Evolutionary conservation across 2,113 vertebrate species (phyloP).

Genomic region (Notothenia rossii): DNA sequence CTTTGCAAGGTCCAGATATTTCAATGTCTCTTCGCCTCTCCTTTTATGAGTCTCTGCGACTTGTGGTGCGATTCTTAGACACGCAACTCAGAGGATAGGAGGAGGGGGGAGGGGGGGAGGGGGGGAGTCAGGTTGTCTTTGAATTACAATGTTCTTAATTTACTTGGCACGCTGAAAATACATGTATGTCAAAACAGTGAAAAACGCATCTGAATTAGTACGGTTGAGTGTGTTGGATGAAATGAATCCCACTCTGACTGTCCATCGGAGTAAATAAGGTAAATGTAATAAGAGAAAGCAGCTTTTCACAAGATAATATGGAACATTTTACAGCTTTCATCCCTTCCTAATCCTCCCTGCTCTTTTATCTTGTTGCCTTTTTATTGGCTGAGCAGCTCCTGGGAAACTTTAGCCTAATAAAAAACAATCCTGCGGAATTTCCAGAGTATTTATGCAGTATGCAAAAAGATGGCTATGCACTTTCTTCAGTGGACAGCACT

Average conservation of each 20-base stretch:
- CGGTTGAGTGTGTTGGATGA: constrained; percentile 35
- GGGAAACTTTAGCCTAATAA: constrained; percentile 87
- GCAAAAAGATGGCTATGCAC: constrained; percentile 76
- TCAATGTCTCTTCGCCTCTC: constrained; percentile 80
- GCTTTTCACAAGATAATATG: constrained; percentile 87
- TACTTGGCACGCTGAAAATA: constrained; percentile 46
- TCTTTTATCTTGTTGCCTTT: constrained; percentile 87
- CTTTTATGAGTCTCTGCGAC: constrained; percentile 84
- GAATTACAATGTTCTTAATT: constrained; percentile 68
- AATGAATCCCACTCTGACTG: constrained; percentile 59
- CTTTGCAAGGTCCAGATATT: constrained; percentile 84
- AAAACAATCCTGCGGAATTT: constrained; percentile 85
- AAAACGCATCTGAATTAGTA: constrained; percentile 42
- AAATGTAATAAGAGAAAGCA: constrained; percentile 75
- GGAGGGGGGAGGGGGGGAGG: constrained; percentile 4
- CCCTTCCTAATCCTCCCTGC: constrained; percentile 83
- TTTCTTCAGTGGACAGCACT: constrained; percentile 62
- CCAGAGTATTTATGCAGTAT: constrained; percentile 82
- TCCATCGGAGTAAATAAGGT: constrained; percentile 80
- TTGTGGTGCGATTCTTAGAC: constrained; percentile 78
- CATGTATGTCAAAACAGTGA: constrained; percentile 52
- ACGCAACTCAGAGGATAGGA: constrained; percentile 70
- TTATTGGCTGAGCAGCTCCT: constrained; percentile 86
- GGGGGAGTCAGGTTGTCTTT: constrained; percentile 69
- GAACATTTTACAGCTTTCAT: constrained; percentile 87